These are phyloP conservation scores for Meles meles DNA, from an alignment of 2,113 vertebrate genomes.

Conservation along the genomic window DNA sequence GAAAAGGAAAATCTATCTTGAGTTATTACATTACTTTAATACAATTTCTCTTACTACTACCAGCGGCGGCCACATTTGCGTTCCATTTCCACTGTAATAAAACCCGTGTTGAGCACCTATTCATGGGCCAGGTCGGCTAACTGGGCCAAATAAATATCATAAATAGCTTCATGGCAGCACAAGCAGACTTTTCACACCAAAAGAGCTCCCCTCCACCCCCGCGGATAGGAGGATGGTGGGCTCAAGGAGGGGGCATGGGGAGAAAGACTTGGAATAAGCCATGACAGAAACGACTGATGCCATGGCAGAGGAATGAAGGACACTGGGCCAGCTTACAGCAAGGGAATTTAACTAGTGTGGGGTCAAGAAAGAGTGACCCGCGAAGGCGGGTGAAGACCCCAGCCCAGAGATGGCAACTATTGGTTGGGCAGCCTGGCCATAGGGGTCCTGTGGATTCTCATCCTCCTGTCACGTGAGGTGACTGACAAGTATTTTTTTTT, in stretches of 20 bases:
- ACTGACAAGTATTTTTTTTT: neutral
- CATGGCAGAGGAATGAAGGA: neutral
- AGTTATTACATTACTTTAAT: neutral
- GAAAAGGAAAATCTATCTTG: neutral
- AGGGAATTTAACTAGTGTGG: neutral
- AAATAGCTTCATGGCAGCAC: neutral
- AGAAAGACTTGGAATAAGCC: neutral
- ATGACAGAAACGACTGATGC: neutral
- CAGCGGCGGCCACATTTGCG: neutral
- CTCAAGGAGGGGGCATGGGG: rapidly evolving
- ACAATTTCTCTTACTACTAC: neutral
- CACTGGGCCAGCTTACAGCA: neutral
- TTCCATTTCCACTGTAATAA: neutral
- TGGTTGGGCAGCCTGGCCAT: neutral
- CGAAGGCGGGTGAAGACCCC: neutral
- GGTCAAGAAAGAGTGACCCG: neutral
- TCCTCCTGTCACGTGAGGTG: neutral
- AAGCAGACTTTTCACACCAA: neutral
- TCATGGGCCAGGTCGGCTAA: neutral
- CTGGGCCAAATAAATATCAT: neutral
- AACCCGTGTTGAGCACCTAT: neutral
- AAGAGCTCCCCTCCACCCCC: neutral
- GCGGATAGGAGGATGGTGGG: neutral
- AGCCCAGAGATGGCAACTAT: neutral
- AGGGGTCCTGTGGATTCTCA: neutral